Percentiles rank a stretch among this genome's conserved stretches.
Conservation (phyloP, 2,113 vertebrate species). For the Odobenus rosmarus region DNA sequence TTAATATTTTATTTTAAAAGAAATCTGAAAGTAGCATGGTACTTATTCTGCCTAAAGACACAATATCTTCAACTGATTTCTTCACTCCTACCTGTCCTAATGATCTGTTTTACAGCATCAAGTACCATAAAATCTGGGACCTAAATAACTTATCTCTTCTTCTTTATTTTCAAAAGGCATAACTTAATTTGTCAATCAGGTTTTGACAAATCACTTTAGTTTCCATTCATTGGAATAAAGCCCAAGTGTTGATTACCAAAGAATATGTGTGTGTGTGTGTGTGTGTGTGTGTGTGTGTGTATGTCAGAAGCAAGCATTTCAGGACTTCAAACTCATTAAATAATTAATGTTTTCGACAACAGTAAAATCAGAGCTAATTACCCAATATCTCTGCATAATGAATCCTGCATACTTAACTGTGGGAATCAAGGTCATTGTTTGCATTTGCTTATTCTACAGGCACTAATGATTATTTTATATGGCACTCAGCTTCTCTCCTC, state of each 20-base stretch:
- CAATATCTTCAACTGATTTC: not conserved
- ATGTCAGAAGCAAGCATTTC: slow-evolving; percentile 52
- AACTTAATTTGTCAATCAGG: not conserved
- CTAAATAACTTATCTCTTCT: not conserved
- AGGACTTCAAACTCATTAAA: slow-evolving; percentile 66
- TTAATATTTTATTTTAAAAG: slow-evolving; percentile 2
- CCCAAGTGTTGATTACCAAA: slow-evolving; percentile 23
- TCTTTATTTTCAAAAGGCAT: not conserved
- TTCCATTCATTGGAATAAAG: slow-evolving; percentile 29
- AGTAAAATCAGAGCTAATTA: slow-evolving; percentile 74
- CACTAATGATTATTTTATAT: slow-evolving; percentile 48
- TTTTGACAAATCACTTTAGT: slow-evolving; percentile 12
- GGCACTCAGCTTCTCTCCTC: slow-evolving; percentile 25
- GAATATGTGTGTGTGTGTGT: not conserved
- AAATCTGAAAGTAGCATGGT: not conserved
- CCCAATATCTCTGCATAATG: slow-evolving; percentile 8
- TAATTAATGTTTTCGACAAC: slow-evolving; percentile 69
- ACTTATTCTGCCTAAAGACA: not conserved
- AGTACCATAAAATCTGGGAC: not conserved
- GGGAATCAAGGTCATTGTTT: slow-evolving; percentile 62
- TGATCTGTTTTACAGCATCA: not conserved
- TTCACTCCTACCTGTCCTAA: not conserved
- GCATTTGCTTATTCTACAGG: slow-evolving; percentile 55
- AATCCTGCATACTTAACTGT: slow-evolving; percentile 6
- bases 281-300: too few relatives aligned